A percentile compares a stretch with the other conserved stretches of the same genome.
Evolutionary conservation across 2,113 vertebrate genomes (phyloP).

Genomic region (Podocnemis expansa): DNA sequence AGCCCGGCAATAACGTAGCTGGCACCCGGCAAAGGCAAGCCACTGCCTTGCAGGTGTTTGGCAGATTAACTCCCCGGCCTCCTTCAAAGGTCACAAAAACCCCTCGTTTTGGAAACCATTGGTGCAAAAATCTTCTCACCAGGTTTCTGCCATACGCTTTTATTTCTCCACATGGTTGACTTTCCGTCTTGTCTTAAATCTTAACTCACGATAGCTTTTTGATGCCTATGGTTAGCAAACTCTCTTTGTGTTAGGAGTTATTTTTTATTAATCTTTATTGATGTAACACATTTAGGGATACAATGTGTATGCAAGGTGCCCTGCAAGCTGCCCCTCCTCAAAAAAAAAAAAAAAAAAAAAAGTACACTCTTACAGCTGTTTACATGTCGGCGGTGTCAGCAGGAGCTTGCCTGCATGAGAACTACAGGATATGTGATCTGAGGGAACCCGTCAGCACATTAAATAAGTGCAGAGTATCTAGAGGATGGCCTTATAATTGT

Average conservation of each 20-base stretch:
- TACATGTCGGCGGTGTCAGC: neutral
- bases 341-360: neutral
- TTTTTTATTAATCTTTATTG: neutral
- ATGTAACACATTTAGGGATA: neutral
- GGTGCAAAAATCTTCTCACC: neutral
- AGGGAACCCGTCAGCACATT: neutral
- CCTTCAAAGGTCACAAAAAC: neutral
- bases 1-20: neutral
- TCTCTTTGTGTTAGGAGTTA: neutral
- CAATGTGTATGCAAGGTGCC: neutral
- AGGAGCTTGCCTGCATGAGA: neutral
- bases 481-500: neutral
- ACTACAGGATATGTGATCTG: neutral
- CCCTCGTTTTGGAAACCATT: neutral
- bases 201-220: neutral
- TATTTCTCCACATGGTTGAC: neutral
- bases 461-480: neutral
- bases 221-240: neutral
- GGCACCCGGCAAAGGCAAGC: neutral
- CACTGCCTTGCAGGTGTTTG: neutral
- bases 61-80: neutral
- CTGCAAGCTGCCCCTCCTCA: neutral
- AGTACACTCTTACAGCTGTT: neutral
- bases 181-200: neutral
- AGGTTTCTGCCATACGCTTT: neutral